Evolutionary conservation across 2,113 vertebrate species (phyloP).

Genomic region (Charadrius vociferus): DNA sequence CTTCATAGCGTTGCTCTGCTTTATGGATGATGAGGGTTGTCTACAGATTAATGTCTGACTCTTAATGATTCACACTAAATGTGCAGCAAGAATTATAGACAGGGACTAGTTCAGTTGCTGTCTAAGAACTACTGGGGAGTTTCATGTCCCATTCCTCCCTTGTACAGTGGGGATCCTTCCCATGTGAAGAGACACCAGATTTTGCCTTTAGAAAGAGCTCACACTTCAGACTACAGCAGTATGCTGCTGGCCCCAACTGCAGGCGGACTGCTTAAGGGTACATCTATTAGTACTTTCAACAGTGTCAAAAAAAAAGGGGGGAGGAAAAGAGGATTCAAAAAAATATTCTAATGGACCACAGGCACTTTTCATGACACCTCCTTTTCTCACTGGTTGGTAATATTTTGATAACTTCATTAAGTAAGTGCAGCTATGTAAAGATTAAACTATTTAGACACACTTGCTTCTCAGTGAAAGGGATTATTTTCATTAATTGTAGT

Average conservation of each 20-base stretch:
- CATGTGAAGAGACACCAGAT: neutral
- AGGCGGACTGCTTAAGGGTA: neutral
- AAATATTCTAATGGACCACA: neutral
- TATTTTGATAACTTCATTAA: neutral
- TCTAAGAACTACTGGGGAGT: neutral
- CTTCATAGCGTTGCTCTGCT: neutral
- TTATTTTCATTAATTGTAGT: neutral
- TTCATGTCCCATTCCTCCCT: neutral
- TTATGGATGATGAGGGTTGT: neutral
- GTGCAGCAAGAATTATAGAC: neutral
- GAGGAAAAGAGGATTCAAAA: neutral
- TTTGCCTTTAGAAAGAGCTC: neutral
- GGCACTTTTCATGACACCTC: neutral
- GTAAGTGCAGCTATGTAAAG: neutral
- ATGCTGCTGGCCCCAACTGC: neutral
- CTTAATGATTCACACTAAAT: neutral
- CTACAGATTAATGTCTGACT: neutral
- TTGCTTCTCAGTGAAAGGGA: neutral
- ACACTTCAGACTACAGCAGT: neutral
- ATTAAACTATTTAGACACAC: neutral
- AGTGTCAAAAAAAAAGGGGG: neutral
- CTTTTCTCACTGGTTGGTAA: neutral
- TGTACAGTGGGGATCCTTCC: neutral
- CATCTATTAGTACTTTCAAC: neutral
- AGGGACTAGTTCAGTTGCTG: neutral